phyloP scores from a whole-genome alignment of 2,888 invertebrate species.

The Marronus borbonicus region DNA sequence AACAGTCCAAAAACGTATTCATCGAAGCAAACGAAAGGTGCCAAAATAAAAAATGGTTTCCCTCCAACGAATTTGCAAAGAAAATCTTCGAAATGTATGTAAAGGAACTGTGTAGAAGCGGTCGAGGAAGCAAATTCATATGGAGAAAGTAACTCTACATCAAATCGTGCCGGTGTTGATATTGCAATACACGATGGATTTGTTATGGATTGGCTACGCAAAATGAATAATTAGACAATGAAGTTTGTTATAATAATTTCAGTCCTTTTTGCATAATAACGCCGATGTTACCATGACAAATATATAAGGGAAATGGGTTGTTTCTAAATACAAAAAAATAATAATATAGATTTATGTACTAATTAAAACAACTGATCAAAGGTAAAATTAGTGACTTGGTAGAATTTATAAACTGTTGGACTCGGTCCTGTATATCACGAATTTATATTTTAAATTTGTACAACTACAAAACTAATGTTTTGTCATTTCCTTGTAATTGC shows the following conservation, averaged over 20 bases:
- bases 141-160: slow-evolving; percentile 14
- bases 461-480: no score
- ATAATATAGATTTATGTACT: no score
- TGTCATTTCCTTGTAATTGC: no score
- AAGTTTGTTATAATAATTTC: not conserved
- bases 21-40: not conserved
- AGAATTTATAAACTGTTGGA: no score
- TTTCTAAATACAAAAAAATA: no score
- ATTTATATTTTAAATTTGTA: no score
- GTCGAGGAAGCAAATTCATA: slow-evolving; percentile 9
- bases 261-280: not conserved
- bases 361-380: no score
- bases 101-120: not conserved
- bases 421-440: no score
- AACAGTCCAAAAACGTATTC: not conserved
- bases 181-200: not conserved
- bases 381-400: no score
- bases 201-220: slow-evolving; percentile 12
- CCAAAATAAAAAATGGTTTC: not conserved
- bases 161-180: not conserved
- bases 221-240: slow-evolving; percentile 14
- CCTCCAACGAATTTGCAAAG: not conserved
- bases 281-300: no score
- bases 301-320: no score
- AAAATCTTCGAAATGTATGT: not conserved